phyloP scores from a whole-genome alignment of 1,140 invertebrate genomes.

The Saccostrea echinata region DNA sequence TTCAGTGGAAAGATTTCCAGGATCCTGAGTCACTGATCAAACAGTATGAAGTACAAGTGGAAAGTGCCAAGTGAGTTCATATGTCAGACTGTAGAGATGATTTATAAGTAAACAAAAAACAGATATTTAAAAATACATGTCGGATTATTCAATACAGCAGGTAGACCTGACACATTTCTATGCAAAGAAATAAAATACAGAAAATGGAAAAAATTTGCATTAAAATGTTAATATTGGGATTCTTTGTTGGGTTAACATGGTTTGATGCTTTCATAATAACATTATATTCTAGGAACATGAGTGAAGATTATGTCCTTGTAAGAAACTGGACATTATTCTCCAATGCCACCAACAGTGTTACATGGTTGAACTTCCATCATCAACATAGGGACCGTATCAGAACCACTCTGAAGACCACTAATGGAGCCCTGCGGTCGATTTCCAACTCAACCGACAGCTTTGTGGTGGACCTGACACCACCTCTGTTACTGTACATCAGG shows the following conservation, averaged over 20 bases:
- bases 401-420: constrained; percentile 54
- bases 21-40: constrained; percentile 67
- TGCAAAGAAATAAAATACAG: too few species aligned
- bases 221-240: too few species aligned
- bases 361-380: constrained; percentile 62
- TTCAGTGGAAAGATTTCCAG: constrained; percentile 65
- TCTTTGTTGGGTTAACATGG: too few species aligned
- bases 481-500: constrained; percentile 55
- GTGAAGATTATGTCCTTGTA: constrained; percentile 36
- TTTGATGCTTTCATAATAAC: background rate
- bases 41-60: constrained; percentile 62
- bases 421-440: constrained; percentile 62
- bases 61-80: constrained; percentile 62
- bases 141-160: too few species aligned
- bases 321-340: constrained; percentile 52
- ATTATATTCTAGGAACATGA: constrained; percentile 41
- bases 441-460: constrained; percentile 58
- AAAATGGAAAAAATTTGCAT: too few species aligned
- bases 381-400: constrained; percentile 61
- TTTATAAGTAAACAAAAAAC: background rate
- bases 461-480: constrained; percentile 67
- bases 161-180: too few species aligned
- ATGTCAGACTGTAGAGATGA: background rate
- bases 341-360: constrained; percentile 38
- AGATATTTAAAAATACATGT: too few species aligned